These are phyloP conservation scores for Limnephilus lunatus DNA, from an alignment of 2,888 invertebrate genomes.

Conservation along the genomic window DNA sequence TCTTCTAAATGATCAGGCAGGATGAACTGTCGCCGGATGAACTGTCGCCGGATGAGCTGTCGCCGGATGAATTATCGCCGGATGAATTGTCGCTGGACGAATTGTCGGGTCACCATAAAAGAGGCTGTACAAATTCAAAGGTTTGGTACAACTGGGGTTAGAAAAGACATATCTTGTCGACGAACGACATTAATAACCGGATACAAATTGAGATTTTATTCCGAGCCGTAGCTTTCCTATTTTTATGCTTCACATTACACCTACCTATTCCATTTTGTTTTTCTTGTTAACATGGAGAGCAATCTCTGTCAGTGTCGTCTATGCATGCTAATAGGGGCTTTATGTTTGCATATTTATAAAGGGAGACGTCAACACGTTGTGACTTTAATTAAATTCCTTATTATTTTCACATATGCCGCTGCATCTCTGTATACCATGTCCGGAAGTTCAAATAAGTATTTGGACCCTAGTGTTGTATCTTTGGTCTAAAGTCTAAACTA, in stretches of 20 bases:
- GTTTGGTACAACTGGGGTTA: conserved; percentile 1
- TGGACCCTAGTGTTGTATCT: too few species aligned
- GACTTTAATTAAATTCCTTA: conserved; percentile 7
- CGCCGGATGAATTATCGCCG: too few species aligned
- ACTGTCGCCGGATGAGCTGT: too few species aligned
- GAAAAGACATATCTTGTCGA: conserved; percentile 56
- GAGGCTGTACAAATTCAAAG: neutral
- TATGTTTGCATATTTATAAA: conserved; percentile 40
- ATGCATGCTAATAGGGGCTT: conserved; percentile 27
- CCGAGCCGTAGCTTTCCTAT: conserved; percentile 1
- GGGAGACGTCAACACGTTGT: conserved; percentile 3
- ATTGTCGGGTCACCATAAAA: neutral
- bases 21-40: too few species aligned
- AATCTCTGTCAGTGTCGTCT: conserved; percentile 44
- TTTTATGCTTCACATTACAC: conserved; percentile 18
- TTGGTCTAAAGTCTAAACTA: too few species aligned
- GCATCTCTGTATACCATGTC: too few species aligned
- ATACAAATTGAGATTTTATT: conserved; percentile 60
- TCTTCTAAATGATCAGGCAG: too few species aligned
- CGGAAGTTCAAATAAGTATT: too few species aligned
- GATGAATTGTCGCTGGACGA: too few species aligned
- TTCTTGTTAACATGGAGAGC: conserved; percentile 45
- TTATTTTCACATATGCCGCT: neutral
- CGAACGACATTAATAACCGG: conserved; percentile 57
- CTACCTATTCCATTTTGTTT: conserved; percentile 43